Conservation (phyloP, 2,113 vertebrate species). For the Corynorhinus townsendii region DNA sequence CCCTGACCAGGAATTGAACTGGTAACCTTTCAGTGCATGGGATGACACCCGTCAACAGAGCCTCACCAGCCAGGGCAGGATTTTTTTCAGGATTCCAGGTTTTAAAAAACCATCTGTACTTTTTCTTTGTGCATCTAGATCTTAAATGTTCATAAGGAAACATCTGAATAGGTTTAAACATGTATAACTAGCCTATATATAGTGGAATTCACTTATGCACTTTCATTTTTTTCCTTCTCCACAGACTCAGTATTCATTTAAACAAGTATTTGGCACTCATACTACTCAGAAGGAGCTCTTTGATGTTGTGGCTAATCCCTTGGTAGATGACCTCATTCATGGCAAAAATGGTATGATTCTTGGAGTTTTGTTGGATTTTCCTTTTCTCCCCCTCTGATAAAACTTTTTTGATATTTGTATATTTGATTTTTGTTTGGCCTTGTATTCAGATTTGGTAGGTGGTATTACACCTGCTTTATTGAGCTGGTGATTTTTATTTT, state of each 20-base stretch:
- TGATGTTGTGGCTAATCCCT: conserved; percentile 89
- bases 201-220: not conserved
- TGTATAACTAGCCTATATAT: not conserved
- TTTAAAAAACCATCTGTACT: not conserved
- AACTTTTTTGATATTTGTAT: not conserved
- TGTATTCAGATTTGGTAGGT: not conserved
- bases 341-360: conserved; percentile 90
- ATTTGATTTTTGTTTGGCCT: conserved; percentile 9
- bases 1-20: not conserved
- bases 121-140: not conserved
- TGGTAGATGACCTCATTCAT: conserved; percentile 92
- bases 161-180: not conserved
- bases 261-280: conserved; percentile 90
- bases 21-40: not conserved
- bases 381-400: not conserved
- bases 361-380: not conserved
- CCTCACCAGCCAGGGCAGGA: not conserved
- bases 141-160: not conserved
- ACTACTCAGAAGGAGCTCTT: conserved; percentile 91
- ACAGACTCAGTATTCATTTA: conserved; percentile 96
- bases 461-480: not conserved
- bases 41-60: not conserved
- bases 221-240: not conserved
- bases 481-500: not conserved
- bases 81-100: not conserved